These are phyloP conservation scores for Lithophane semibrunnea DNA, from an alignment of 2,888 invertebrate genomes.

Conservation along the genomic window DNA sequence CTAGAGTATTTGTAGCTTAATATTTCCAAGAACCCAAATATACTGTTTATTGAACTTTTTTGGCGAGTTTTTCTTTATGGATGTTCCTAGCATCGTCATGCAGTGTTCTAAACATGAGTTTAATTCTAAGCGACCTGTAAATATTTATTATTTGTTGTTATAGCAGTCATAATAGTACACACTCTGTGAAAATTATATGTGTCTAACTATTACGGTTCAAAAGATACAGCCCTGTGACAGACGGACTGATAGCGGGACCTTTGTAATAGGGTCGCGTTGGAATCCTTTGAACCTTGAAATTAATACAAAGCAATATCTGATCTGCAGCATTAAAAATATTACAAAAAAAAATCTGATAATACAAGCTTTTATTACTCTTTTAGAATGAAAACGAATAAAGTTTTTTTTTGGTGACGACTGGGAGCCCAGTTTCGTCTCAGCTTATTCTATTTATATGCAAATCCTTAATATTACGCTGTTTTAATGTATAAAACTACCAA, in stretches of 20 bases:
- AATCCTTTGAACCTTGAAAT: neutral
- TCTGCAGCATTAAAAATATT: neutral
- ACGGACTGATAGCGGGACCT: neutral
- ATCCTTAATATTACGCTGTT: slow-evolving; percentile 14
- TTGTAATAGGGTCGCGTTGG: neutral
- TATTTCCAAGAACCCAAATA: slow-evolving; percentile 10
- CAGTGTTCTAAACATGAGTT: neutral
- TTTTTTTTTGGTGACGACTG: slow-evolving; percentile 11
- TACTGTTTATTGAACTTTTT: neutral
- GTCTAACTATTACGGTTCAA: neutral
- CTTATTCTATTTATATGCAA: slow-evolving; percentile 30
- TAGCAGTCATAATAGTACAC: too few species aligned
- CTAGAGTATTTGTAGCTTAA: slow-evolving; percentile 26
- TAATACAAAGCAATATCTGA: neutral
- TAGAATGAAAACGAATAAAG: slow-evolving; percentile 14
- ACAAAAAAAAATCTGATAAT: slow-evolving; percentile 11
- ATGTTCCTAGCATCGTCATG: neutral
- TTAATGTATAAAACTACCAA: neutral
- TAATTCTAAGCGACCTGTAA: slow-evolving; percentile 2
- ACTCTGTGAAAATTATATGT: neutral
- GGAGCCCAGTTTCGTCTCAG: neutral
- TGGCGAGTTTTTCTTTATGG: neutral
- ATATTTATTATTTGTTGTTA: too few species aligned
- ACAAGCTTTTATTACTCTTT: slow-evolving; percentile 8
- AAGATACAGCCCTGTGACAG: neutral